Evolutionary conservation across 1,140 invertebrate species (phyloP).

Genomic region (Drosophila lowei): DNA sequence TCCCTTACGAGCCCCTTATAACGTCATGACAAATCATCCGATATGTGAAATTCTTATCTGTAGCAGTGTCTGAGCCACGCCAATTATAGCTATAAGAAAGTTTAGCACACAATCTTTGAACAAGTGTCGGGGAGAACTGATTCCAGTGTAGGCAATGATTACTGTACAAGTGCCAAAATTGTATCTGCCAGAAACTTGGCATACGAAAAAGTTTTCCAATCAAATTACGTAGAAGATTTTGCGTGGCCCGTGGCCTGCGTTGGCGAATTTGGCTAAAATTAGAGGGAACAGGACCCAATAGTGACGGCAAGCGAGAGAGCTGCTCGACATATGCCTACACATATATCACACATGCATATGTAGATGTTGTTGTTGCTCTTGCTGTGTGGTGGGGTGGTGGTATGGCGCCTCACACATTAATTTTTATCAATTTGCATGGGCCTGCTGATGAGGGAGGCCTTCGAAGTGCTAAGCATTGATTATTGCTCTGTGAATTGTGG

Average conservation of each 20-base stretch:
- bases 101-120: neutral
- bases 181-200: constrained; percentile 47
- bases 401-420: neutral
- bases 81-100: neutral
- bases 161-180: constrained; percentile 24
- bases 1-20: constrained; percentile 2
- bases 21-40: constrained; percentile 15
- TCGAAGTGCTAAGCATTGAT: constrained; percentile 38
- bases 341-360: neutral
- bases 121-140: no score
- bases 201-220: constrained; percentile 42
- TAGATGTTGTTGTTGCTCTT: neutral
- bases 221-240: constrained; percentile 41
- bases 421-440: constrained; percentile 37
- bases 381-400: neutral
- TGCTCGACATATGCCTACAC: constrained; percentile 4
- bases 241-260: constrained; percentile 9
- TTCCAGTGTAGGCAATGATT: neutral
- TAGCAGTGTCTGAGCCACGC: constrained; percentile 18
- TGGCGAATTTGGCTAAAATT: constrained; percentile 50
- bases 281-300: constrained; percentile 14
- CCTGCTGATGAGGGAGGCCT: constrained; percentile 32
- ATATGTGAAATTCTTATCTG: constrained; percentile 35
- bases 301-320: neutral
- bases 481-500: constrained; percentile 12